These are phyloP conservation scores for Villa cingulata DNA, from an alignment of 2,888 invertebrate species.

Conservation along the genomic window DNA sequence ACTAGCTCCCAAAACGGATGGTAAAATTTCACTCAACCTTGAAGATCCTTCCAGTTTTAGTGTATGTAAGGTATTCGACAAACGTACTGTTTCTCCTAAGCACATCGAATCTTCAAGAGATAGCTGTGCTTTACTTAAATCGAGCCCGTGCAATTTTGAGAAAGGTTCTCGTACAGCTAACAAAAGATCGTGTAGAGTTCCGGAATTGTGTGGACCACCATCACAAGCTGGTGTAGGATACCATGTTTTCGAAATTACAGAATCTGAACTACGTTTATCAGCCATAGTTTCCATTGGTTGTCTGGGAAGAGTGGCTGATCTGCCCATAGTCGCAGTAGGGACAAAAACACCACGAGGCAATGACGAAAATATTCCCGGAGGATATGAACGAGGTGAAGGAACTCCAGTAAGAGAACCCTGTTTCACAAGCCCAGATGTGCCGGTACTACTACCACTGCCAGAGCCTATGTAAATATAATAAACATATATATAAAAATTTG, in stretches of 20 bases:
- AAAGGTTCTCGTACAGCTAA: slow-evolving; percentile 36
- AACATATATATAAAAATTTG: background rate
- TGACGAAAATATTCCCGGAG: slow-evolving; percentile 36
- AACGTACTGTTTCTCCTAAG: slow-evolving; percentile 41
- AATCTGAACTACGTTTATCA: slow-evolving; percentile 41
- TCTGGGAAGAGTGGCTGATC: slow-evolving; percentile 38
- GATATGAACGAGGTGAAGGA: slow-evolving; percentile 26
- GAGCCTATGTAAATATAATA: slow-evolving; percentile 21
- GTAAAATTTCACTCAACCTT: slow-evolving; percentile 41
- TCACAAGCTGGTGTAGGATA: slow-evolving; percentile 42
- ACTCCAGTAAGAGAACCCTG: slow-evolving; percentile 25
- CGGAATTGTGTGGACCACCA: slow-evolving; percentile 29
- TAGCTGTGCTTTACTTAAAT: slow-evolving; percentile 43
- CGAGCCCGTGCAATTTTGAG: slow-evolving; percentile 40
- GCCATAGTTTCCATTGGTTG: slow-evolving; percentile 36
- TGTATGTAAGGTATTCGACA: slow-evolving; percentile 40
- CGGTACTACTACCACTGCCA: slow-evolving; percentile 38
- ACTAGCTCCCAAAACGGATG: slow-evolving; percentile 40
- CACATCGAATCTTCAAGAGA: slow-evolving; percentile 42
- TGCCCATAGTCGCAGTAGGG: slow-evolving; percentile 36
- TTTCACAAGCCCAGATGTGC: slow-evolving; percentile 26
- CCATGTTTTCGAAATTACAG: slow-evolving; percentile 39
- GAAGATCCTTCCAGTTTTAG: slow-evolving; percentile 42
- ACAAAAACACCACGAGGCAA: slow-evolving; percentile 38
- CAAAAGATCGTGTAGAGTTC: slow-evolving; percentile 25